Evolutionary conservation across 2,113 vertebrate genomes (phyloP), one percentile per base, ranked within the genome.

Genomic region (Abramis brama): DNA sequence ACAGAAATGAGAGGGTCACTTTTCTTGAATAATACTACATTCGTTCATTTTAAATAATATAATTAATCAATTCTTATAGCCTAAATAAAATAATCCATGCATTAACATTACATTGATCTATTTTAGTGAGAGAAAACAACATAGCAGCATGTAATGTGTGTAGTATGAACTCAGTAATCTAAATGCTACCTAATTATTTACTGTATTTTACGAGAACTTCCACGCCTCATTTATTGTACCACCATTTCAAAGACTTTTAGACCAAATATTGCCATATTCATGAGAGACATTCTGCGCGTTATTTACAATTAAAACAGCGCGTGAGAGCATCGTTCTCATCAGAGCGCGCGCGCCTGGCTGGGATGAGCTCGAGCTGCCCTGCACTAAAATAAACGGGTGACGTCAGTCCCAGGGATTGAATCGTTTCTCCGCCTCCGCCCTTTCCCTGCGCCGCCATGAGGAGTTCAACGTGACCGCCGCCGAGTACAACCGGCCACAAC

Each of bases 381-480:
- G 33, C 13, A 19, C 50, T 25, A 71, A 83, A 83, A 83, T 83
- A 73, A 83, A 59, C 64, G 30, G 21, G 33, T 83, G 82, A 83
- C 50, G 82, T 83, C 50, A 83, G 64, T 57, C 47, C 21, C 68
- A 15, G 33, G 50, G 33, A 57, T 83, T 83, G 50, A 59, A 47
- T 0, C 79, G 79, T 17, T 68, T 45, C 43, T 52, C 62, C 64
- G 27, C 81, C 81, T 83, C 66, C 62, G 55, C 78, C 77, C 70
- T 47, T 47, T 25, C 68, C 68, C 55, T 50, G 68, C 78, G 39
- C 70, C 52, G 85, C 70, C 94, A 94, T 94, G 93, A 91, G 94
- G 93, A 93, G 93, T 89, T 92, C 93, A 93, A 95, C 94, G 94
- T 95, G 94, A 95, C 93, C 64, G 74, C 30, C 59, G 73, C 36